phyloP scores from a whole-genome alignment of 2,888 invertebrate species.

The Timandra comae region DNA sequence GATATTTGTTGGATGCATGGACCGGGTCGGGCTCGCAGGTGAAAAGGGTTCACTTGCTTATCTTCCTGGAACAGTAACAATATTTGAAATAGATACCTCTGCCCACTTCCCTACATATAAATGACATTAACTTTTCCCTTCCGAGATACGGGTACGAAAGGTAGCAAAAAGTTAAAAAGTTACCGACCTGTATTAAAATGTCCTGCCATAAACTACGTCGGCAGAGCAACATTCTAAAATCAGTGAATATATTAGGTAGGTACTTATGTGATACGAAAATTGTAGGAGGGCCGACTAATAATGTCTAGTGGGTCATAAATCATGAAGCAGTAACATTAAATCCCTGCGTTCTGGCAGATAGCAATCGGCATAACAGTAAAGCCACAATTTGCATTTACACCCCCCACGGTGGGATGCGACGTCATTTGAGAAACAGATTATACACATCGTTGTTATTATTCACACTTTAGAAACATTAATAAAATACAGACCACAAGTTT shows the following conservation, averaged over 20 bases:
- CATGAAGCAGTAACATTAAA: slow-evolving; percentile 42
- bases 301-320: slow-evolving; percentile 31
- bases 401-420: slow-evolving; percentile 22
- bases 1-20: slow-evolving; percentile 60
- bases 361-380: slow-evolving; percentile 54
- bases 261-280: no score
- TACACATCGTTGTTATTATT: no score
- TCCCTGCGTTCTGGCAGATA: slow-evolving; percentile 41
- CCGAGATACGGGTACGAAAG: slow-evolving; percentile 1
- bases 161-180: not conserved
- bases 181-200: no score
- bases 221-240: no score
- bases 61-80: slow-evolving; percentile 12
- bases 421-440: slow-evolving; percentile 4
- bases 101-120: not conserved
- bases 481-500: no score
- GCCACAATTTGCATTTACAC: slow-evolving; percentile 60
- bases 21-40: slow-evolving; percentile 30
- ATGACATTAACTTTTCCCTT: not conserved
- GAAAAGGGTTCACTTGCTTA: slow-evolving; percentile 23
- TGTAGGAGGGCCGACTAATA: slow-evolving; percentile 12
- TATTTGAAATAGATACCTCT: not conserved
- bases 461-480: no score
- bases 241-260: no score
- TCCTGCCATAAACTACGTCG: no score